Conservation (phyloP, 2,888 invertebrate species). For the Harmothoe impar region DNA sequence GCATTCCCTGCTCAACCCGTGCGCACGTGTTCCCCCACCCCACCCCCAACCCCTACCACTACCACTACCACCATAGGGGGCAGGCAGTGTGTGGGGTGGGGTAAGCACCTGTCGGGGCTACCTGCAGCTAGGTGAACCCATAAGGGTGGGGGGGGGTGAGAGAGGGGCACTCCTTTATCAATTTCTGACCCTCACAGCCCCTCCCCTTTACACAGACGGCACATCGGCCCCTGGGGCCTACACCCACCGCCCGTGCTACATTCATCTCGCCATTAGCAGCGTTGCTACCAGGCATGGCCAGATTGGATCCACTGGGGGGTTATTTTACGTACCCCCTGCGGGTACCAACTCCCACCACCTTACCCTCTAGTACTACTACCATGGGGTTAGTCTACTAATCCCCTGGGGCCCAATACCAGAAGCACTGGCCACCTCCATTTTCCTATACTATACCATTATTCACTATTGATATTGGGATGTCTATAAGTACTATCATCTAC, state of each 20-base stretch:
- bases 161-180: conserved; percentile 1
- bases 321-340: background rate
- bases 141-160: background rate
- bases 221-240: background rate
- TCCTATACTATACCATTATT: background rate
- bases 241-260: background rate
- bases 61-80: background rate
- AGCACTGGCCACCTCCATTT: background rate
- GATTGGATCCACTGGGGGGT: conserved; percentile 1
- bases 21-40: background rate
- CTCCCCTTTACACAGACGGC: background rate
- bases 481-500: background rate
- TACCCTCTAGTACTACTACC: conserved; percentile 5
- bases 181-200: background rate
- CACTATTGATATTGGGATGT: background rate
- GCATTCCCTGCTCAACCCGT: background rate
- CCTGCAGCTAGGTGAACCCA: background rate
- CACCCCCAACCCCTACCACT: background rate
- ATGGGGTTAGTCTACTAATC: background rate
- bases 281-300: background rate
- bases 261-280: conserved; percentile 29
- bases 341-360: background rate
- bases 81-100: background rate
- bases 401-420: background rate
- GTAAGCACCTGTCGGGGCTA: conserved; percentile 1